phyloP scores from a whole-genome alignment of 2,113 vertebrate genomes.

The Piaya cayana region DNA sequence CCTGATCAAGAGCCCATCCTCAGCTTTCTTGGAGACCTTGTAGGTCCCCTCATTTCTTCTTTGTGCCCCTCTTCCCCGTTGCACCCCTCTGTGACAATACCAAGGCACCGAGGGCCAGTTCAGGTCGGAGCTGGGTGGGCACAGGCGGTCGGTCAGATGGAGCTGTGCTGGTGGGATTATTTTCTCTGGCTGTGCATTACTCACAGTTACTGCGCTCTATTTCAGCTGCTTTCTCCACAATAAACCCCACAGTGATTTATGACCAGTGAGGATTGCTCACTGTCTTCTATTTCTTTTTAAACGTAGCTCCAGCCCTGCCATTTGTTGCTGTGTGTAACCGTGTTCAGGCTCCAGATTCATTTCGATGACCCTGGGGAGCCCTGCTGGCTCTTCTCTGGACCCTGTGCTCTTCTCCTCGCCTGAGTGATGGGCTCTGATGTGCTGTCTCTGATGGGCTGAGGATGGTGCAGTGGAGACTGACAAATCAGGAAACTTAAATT shows the following conservation, averaged over 20 bases:
- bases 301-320: not conserved
- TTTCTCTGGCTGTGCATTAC: not conserved
- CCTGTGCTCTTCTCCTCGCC: rapidly evolving
- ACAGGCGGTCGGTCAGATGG: rapidly evolving
- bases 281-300: not conserved
- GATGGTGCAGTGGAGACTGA: not conserved
- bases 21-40: too few species aligned
- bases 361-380: not conserved
- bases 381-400: not conserved
- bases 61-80: too few species aligned
- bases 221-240: not conserved
- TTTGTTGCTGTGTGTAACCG: not conserved
- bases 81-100: rapidly evolving
- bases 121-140: rapidly evolving
- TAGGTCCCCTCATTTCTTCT: not conserved
- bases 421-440: not conserved
- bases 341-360: not conserved
- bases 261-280: not conserved
- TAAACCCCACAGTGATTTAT: not conserved
- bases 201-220: not conserved
- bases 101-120: too few species aligned
- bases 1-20: too few species aligned
- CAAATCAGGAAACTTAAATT: not conserved
- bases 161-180: rapidly evolving
- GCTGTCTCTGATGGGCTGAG: not conserved